These are phyloP conservation scores for Holothuria scabra DNA, from an alignment of 53 echinoderm and acorn worm genomes.

Conservation along the genomic window DNA sequence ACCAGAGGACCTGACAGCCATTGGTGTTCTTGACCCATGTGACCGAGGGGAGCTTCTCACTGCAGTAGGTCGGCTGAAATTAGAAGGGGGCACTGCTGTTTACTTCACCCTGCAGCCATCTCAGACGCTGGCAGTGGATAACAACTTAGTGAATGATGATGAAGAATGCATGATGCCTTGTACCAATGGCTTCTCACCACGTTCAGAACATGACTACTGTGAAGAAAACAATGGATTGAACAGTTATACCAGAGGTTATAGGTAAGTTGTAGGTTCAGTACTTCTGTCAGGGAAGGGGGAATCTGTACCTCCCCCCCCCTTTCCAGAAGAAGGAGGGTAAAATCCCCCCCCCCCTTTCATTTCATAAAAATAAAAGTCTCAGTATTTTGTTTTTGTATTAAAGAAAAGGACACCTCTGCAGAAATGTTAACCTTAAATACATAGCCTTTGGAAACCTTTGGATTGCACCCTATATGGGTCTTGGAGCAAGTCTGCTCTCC, in stretches of 20 bases:
- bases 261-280: no score
- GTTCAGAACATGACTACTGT: constrained; percentile 14
- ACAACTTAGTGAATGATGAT: background rate
- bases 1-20: constrained; percentile 94
- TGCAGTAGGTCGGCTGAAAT: constrained; percentile 84
- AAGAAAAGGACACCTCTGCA: no score
- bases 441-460: no score
- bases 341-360: no score
- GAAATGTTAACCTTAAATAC: no score
- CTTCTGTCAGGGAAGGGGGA: no score
- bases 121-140: constrained; percentile 40
- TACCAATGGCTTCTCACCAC: constrained; percentile 7
- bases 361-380: no score
- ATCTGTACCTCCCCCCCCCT: no score
- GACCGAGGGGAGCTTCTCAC: constrained; percentile 88
- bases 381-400: no score
- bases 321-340: no score
- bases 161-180: constrained; percentile 32
- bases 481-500: no score
- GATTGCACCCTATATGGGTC: no score
- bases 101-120: constrained; percentile 89
- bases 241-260: constrained; percentile 32
- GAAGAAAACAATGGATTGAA: constrained; percentile 10
- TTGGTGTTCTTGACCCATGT: constrained; percentile 76
- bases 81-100: constrained; percentile 97